Evolutionary conservation across 1,140 invertebrate species (phyloP).

Genomic region (Rhynchophorus ferrugineus): DNA sequence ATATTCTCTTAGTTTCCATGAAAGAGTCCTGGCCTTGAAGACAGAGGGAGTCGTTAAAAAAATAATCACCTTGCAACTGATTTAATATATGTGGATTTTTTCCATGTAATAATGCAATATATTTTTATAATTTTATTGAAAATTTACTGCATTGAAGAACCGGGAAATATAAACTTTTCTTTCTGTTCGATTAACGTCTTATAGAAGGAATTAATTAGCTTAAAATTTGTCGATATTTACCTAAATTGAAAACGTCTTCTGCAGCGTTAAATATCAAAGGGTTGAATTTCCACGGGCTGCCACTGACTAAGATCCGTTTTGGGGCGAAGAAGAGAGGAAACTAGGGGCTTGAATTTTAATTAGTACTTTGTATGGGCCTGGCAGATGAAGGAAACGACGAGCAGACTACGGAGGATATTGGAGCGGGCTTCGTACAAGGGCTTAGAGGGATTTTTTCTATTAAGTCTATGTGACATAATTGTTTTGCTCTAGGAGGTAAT

Average conservation of each 20-base stretch:
- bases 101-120: too few species aligned
- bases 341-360: constrained; percentile 25
- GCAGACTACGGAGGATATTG: constrained; percentile 24
- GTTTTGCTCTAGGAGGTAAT: constrained; percentile 11
- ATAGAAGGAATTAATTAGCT: background rate
- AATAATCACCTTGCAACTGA: too few species aligned
- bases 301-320: constrained; percentile 20
- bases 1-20: too few species aligned
- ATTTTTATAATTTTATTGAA: too few species aligned
- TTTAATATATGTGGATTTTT: too few species aligned
- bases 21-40: too few species aligned
- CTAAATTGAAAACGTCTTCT: background rate
- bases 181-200: too few species aligned
- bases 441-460: constrained; percentile 22
- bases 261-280: background rate
- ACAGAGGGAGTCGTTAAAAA: too few species aligned
- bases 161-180: too few species aligned
- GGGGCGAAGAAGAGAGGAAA: constrained; percentile 20
- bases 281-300: constrained; percentile 10
- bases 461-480: constrained; percentile 21
- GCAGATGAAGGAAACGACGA: constrained; percentile 23
- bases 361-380: constrained; percentile 24
- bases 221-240: background rate
- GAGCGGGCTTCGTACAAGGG: constrained; percentile 19
- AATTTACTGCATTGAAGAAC: too few species aligned